Evolutionary conservation across 2,797 vertebrate genomes (phyloP).

Genomic region (Manis pentadactyla): DNA sequence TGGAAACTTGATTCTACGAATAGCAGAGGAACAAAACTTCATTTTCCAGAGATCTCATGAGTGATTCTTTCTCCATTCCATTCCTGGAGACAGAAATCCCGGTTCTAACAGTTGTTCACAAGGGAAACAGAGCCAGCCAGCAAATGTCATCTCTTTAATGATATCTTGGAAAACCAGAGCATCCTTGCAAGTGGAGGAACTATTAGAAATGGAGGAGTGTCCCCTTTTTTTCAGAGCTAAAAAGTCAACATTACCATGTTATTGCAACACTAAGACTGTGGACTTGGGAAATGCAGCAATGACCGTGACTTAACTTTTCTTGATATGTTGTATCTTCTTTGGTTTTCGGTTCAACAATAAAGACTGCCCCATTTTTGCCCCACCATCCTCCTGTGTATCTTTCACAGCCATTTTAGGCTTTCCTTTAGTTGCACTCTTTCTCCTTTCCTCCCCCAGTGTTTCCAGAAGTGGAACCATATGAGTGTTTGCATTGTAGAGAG

Average conservation of each 20-base stretch:
- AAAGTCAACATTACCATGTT: too few relatives aligned
- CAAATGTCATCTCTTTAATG: not conserved
- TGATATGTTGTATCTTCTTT: too few relatives aligned
- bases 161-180: not conserved
- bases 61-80: not conserved
- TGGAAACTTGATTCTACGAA: not conserved
- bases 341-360: too few relatives aligned
- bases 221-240: not conserved
- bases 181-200: not conserved
- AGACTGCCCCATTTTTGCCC: too few relatives aligned
- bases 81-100: not conserved
- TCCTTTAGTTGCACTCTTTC: not conserved
- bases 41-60: not conserved
- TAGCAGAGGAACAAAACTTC: not conserved
- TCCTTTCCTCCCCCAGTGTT: too few relatives aligned
- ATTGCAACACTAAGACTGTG: too few relatives aligned
- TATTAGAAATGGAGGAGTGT: not conserved
- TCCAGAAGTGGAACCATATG: not conserved
- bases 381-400: not conserved
- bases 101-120: not conserved
- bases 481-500: not conserved
- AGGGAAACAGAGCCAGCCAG: not conserved
- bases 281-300: not conserved
- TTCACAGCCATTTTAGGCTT: not conserved
- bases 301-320: too few relatives aligned